Percentiles rank a stretch among this genome's conserved stretches.
These are phyloP conservation scores for Labrus mixtus DNA, from an alignment of 2,113 vertebrate species.

Conservation along the genomic window DNA sequence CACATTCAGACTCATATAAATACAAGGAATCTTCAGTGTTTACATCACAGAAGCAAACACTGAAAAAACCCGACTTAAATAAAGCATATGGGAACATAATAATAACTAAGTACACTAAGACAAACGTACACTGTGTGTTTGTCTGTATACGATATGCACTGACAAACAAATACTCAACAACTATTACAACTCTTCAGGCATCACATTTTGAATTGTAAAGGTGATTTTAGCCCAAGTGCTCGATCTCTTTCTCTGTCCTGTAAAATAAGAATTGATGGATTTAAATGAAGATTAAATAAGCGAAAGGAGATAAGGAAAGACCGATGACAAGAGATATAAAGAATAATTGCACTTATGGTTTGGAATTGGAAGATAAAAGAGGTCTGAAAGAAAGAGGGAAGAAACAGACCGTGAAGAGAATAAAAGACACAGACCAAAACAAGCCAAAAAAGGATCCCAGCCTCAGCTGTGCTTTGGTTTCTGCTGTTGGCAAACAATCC, in stretches of 20 bases:
- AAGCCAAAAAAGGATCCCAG: conserved; percentile 2
- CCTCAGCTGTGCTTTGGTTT: conserved; percentile 38
- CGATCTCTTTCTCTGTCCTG: too few species aligned
- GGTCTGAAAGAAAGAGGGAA: background rate
- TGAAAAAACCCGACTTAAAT: too few species aligned
- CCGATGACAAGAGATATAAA: background rate
- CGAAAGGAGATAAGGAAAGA: background rate
- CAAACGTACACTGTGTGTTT: too few species aligned
- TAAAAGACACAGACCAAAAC: conserved; percentile 2
- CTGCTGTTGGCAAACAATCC: conserved; percentile 40
- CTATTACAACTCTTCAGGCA: too few species aligned
- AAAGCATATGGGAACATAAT: too few species aligned
- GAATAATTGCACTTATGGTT: background rate
- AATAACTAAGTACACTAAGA: too few species aligned
- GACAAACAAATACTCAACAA: too few species aligned
- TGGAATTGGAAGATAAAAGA: background rate
- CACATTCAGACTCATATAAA: conserved; percentile 11
- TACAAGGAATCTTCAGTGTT: conserved; percentile 9
- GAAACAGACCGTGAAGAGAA: background rate
- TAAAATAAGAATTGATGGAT: background rate
- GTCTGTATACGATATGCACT: too few species aligned
- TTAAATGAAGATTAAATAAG: background rate
- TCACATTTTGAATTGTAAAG: too few species aligned
- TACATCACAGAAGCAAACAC: too few species aligned
- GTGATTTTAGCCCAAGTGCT: too few species aligned